Evolutionary conservation across 2,797 vertebrate species (phyloP).

Genomic region (Oreortyx pictus): DNA sequence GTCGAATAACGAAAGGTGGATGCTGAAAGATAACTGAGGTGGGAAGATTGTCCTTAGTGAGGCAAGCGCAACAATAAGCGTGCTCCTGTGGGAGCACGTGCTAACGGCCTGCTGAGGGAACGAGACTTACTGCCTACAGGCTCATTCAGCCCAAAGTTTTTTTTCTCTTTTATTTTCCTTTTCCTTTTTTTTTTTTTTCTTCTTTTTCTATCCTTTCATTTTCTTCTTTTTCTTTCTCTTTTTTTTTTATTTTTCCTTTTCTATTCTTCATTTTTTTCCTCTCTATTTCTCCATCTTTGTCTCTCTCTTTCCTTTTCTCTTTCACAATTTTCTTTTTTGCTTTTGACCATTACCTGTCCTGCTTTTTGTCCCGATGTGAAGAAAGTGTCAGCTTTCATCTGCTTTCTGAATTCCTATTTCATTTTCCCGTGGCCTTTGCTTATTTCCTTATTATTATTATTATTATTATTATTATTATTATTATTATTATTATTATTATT

Average conservation of each 20-base stretch:
- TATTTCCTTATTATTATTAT: background rate
- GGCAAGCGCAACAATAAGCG: background rate
- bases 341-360: background rate
- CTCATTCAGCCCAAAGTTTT: background rate
- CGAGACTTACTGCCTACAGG: background rate
- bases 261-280: background rate
- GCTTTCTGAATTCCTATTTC: background rate
- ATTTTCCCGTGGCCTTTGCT: background rate
- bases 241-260: background rate
- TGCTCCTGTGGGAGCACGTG: background rate
- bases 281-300: background rate
- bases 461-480: background rate
- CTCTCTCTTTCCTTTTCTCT: background rate
- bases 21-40: background rate
- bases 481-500: too few relatives aligned
- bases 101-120: background rate
- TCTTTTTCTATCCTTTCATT: background rate
- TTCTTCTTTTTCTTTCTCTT: background rate
- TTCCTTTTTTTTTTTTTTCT: background rate
- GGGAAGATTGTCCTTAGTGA: background rate
- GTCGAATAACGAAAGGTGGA: too few relatives aligned
- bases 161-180: background rate
- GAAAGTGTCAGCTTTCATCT: background rate
- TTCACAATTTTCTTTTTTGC: too few relatives aligned
- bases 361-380: background rate